Base-by-base conservation (phyloP, 2,888 invertebrate genomes). In the Ellobium chinense region DNA sequence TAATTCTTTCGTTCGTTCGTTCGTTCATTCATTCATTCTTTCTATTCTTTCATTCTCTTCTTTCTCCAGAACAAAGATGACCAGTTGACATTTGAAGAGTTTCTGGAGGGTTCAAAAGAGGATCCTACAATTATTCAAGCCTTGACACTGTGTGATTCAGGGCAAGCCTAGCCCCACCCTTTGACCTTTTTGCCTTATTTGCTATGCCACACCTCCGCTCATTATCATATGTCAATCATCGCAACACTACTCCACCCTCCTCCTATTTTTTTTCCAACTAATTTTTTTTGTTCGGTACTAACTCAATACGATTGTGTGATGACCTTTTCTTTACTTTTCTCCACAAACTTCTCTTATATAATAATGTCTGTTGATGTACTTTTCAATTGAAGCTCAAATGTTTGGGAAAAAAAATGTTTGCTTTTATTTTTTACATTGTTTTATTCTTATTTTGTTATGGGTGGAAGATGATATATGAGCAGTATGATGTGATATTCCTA, bases 41-140 rank as follows among this genome's bases (percentile, higher is more conserved):
- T 14, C n/a, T 65, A 34, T 31, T 65, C 4, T 65, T 65, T 54
- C 21, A 54, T 72, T 60, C n/a, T 27, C 68, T 80, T 63, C 80
- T 60, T 54, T 39, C 85, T 84, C 18, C 89, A 94, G 94, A 98
- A 99, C 93, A 98, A 98, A 94, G 99, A 99, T 94, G 98, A 99
- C 94, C 96, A 97, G 89, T 95, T 99, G 88, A 98, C 98, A 65
- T 95, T 98, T 88, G 99, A 99, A 91, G 98, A 99, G 93, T 98
- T 98, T 94, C 96, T 98, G 90, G 98, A 98, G 94, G 98, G 98
- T 87, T 98, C 98, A 94, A 99, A 99, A 94, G 98, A 98, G 79
- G 99, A 99, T 94, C 99, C 99, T 54, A 96, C 98, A 93, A 99
- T 99, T 93, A 98, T 99, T 81, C 98, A 99, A 94, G 99, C 99